Evolutionary conservation across 2,888 invertebrate species (phyloP), one percentile per base, ranked within the genome.

Genomic region (Daptonema setosum): DNA sequence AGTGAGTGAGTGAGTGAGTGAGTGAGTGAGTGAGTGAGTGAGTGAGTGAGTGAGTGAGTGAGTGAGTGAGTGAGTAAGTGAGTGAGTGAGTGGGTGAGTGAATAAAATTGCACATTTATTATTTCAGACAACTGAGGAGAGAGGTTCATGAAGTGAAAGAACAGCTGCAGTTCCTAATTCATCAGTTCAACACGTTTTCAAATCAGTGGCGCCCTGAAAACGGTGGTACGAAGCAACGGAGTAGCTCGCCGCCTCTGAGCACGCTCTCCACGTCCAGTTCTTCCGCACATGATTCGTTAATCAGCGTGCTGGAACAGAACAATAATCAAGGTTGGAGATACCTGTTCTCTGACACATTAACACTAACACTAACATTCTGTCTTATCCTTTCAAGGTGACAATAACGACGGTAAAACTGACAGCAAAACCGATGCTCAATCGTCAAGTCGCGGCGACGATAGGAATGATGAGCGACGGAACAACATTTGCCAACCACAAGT

Each of bases 131-230:
- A 28, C 52, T 55, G 35, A 35, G 55, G 1, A 22, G 26, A n/a
- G 55, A 55, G 25, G 55, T 55, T 35, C 55, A 43, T 3, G 55
- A 55, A 43, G 41, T 55, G 25, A 50, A 51, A 22, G 41, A 28
- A 2, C 41, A 26, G 3, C 24, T 55, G 51, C 41, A n/a, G 29
- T 51, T 28, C 28, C 43, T 55, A 20, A 28, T 55, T 20, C 20
- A 41, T 2, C 55, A 55, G 51, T 51, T 55, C 43, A 29, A 26
- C n/a, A n/a, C 11, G 45, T 50, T 55, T 29, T 28, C 54, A 45
- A n/a, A 2, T 20, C 41, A 14, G n/a, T 11, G 14, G n/a, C 5
- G 8, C n/a, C n/a, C n/a, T n/a, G n/a, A n/a, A n/a, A n/a, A n/a
- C n/a, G n/a, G n/a, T n/a, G n/a, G n/a, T n/a, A n/a, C n/a, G n/a